Conservation (phyloP, 2,797 vertebrate genomes). For the Glossophaga mutica region DNA sequence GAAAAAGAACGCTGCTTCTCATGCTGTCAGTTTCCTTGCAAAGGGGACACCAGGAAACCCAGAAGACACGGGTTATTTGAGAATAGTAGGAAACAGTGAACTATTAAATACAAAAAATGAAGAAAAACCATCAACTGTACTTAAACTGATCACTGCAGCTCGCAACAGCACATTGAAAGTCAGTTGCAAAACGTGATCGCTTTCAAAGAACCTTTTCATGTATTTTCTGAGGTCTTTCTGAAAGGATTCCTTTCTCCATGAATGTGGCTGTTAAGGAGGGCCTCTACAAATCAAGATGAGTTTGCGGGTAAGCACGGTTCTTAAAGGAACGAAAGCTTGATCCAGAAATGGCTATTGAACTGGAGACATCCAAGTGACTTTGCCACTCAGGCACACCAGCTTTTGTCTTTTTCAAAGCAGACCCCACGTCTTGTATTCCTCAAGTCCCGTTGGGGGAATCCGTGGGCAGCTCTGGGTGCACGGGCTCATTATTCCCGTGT, state of each 20-base stretch:
- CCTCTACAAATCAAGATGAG: conserved; percentile 11
- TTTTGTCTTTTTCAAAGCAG: neutral
- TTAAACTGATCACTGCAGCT: neutral
- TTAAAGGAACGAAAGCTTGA: conserved; percentile 39
- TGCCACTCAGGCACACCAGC: neutral
- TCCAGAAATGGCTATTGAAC: conserved; percentile 28
- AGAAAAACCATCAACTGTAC: neutral
- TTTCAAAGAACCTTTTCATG: conserved; percentile 68
- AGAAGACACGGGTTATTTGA: conserved; percentile 7
- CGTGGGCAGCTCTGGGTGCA: neutral
- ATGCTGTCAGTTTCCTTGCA: neutral
- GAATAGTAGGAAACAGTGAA: conserved; percentile 26
- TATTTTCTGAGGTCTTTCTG: conserved; percentile 35
- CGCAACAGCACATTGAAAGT: conserved; percentile 29
- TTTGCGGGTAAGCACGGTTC: conserved; percentile 44
- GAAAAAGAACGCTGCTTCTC: neutral
- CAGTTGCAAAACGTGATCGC: conserved; percentile 16
- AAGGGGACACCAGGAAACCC: neutral
- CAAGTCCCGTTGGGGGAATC: neutral
- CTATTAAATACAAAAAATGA: conserved; percentile 51
- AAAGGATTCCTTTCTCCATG: conserved; percentile 62
- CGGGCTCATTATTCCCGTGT: no score
- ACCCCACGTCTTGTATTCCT: neutral
- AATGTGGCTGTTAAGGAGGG: neutral
- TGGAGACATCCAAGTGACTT: neutral